These are phyloP conservation scores for Dendrolimus houi DNA, from an alignment of 2,888 invertebrate genomes.

Conservation along the genomic window DNA sequence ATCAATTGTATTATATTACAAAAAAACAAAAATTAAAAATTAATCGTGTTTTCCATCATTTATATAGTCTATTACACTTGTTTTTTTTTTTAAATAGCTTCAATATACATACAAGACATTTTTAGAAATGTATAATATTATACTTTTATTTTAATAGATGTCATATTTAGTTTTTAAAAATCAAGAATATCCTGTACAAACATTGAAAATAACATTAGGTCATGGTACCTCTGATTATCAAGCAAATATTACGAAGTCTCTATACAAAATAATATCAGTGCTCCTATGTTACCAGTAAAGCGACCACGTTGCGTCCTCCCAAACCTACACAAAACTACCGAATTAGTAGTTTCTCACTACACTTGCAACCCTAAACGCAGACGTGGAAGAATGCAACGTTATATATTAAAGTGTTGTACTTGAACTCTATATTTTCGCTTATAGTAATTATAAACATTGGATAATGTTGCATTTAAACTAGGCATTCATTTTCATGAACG, in stretches of 20 bases:
- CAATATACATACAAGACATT: too few species aligned
- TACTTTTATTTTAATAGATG: too few species aligned
- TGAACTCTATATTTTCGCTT: constrained; percentile 56
- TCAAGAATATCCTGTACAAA: too few species aligned
- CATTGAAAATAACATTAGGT: background rate
- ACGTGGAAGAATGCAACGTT: constrained; percentile 16
- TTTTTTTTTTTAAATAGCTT: too few species aligned
- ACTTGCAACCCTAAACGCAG: constrained; percentile 25
- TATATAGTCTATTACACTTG: too few species aligned
- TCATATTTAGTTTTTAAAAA: too few species aligned
- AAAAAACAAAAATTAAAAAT: too few species aligned
- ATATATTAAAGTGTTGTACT: constrained; percentile 37
- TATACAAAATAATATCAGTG: background rate
- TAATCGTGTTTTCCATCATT: too few species aligned
- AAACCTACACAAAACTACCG: constrained; percentile 22
- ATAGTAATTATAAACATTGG: constrained; percentile 45
- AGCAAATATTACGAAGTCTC: background rate
- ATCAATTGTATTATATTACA: too few species aligned
- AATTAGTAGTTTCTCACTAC: constrained; percentile 15
- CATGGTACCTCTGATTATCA: background rate
- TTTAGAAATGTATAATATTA: too few species aligned
- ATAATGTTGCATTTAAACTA: constrained; percentile 46
- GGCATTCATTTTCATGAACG: constrained; percentile 18
- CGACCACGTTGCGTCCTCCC: constrained; percentile 4
- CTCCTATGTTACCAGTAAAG: background rate